Conservation (phyloP, 2,888 invertebrate genomes). For the Aphodius granarius region DNA sequence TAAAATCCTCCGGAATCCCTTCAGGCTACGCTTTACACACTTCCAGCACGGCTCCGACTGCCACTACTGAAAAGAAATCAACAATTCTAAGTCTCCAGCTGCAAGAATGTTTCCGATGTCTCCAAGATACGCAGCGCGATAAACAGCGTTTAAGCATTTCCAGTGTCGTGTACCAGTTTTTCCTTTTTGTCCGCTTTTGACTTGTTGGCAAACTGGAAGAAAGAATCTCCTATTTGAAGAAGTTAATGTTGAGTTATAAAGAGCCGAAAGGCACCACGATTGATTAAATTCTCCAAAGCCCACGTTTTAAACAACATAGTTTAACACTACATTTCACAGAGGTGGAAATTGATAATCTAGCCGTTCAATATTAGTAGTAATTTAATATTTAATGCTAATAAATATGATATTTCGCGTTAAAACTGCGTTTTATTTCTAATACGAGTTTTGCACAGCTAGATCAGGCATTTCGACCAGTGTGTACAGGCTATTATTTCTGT, state of each 20-base stretch:
- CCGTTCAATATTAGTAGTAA: too few species aligned
- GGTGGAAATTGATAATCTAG: too few species aligned
- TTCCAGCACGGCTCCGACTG: neutral
- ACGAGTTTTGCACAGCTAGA: too few species aligned
- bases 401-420: too few species aligned
- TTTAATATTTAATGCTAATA: too few species aligned
- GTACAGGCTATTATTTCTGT: too few species aligned
- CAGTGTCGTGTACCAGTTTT: neutral
- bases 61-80: neutral
- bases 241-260: neutral
- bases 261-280: neutral
- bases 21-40: neutral
- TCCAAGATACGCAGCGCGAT: neutral
- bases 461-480: too few species aligned
- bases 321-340: neutral
- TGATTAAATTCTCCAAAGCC: too few species aligned
- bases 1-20: neutral
- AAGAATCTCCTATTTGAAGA: neutral
- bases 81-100: neutral
- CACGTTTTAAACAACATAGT: too few species aligned
- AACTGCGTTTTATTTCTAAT: too few species aligned
- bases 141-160: neutral
- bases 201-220: neutral
- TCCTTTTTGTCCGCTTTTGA: neutral
- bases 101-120: neutral